Conservation (phyloP, 2,113 vertebrate genomes). For the Cryptomyrus ogoouensis region DNA sequence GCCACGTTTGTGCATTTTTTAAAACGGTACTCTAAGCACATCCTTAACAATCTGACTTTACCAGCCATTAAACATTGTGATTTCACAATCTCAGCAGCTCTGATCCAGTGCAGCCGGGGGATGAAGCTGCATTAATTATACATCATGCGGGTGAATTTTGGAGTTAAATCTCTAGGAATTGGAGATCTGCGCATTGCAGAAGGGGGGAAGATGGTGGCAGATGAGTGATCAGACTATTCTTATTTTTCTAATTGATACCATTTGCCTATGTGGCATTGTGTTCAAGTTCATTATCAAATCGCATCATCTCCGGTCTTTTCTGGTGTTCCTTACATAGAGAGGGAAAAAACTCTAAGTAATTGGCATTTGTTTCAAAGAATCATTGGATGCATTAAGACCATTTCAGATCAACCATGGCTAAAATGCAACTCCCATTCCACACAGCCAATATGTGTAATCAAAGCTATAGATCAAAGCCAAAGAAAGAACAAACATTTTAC, state of each 20-base stretch:
- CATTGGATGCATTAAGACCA: neutral
- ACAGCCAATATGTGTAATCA: neutral
- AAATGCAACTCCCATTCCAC: neutral
- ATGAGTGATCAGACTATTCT: neutral
- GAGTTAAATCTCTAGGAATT: slow-evolving; percentile 12
- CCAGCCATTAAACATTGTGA: neutral
- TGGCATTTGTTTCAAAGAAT: neutral
- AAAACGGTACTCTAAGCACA: neutral
- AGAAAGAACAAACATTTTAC: neutral
- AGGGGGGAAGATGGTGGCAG: neutral
- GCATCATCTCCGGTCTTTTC: neutral
- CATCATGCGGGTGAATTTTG: neutral
- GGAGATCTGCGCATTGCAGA: slow-evolving; percentile 1
- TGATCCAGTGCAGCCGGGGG: neutral
- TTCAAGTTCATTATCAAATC: neutral
- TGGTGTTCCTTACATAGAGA: neutral
- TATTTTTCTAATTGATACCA: neutral
- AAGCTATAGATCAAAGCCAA: neutral
- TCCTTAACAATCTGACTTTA: neutral
- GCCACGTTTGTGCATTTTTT: neutral
- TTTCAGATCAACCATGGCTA: neutral
- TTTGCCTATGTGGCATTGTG: neutral
- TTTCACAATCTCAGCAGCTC: neutral
- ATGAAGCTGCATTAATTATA: slow-evolving; percentile 11
- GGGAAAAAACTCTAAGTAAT: neutral